Evolutionary conservation across 1,140 invertebrate genomes (phyloP), one percentile per base, ranked within the genome.

Genomic region (Drosophila sucinea): DNA sequence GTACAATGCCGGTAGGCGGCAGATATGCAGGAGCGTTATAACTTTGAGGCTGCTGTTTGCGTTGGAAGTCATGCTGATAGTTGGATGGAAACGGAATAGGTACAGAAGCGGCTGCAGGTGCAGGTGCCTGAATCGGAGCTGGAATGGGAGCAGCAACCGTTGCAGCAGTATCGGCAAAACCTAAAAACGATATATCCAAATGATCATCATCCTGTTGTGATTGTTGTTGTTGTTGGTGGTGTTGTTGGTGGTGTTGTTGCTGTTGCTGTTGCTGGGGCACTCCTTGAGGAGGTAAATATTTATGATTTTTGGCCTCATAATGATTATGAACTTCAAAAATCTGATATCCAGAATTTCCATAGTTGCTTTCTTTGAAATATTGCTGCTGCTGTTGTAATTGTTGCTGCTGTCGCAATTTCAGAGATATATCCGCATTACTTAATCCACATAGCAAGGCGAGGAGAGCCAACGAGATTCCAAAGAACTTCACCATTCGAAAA

Each of bases 301-400:
- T 65, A 30, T 68, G 62, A 6, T 41, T 61, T 30, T 75, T 79
- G 62, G 63, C 79, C 47, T 73, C 61, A 29, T 90, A 84, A 8
- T 90, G 83, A 58, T 91, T 91, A 70, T 91, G 89, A 30, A 91
- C 89, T 79, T 91, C 89, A 25, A 89, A 91, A 32, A 91, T 83
- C 57, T 91, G 89, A 60, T 91, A 91, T 55, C 77, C 76, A 1
- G 85, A 90, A 35, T 85, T 78, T 38, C 65, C 85, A 32, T 85
- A 91, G 44, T 56, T 84, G 33, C 80, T 76, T 65, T 90, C 87
- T 75, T 90, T 75, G 47, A 90, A 90, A 17, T 64, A 35, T 47
- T 81, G 77, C 7, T 68, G 60, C 17, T 76, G 71, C 23, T 60
- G 58, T n/a, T 60, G 67, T 4, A 2, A 2, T 30, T 57, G 60